Conservation (phyloP, 2,797 vertebrate genomes). For the Lemur catta region DNA sequence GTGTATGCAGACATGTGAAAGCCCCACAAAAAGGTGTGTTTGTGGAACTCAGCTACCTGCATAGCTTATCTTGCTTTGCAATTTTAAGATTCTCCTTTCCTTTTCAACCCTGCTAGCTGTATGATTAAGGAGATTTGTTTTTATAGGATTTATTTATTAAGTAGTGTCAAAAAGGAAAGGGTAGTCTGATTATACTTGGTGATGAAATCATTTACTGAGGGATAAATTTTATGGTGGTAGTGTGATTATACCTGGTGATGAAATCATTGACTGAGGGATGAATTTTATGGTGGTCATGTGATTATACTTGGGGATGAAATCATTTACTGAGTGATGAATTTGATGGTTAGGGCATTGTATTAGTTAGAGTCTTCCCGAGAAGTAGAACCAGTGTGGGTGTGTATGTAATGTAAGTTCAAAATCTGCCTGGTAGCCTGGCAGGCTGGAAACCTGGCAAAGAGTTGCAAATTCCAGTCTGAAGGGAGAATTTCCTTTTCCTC, state of each 20-base stretch:
- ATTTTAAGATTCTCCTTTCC: neutral
- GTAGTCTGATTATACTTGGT: neutral
- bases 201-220: neutral
- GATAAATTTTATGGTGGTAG: neutral
- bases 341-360: neutral
- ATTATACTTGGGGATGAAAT: neutral
- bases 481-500: neutral
- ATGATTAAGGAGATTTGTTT: neutral
- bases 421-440: neutral
- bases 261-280: neutral
- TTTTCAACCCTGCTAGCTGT: neutral
- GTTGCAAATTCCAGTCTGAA: neutral
- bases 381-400: neutral
- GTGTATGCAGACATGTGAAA: neutral
- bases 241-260: neutral
- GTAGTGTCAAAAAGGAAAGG: neutral
- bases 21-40: neutral
- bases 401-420: neutral
- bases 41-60: neutral
- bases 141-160: neutral
- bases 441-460: neutral
- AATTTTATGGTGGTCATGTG: neutral
- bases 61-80: neutral
- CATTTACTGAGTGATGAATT: neutral
- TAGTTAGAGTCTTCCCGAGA: neutral